phyloP scores from a whole-genome alignment of 2,797 vertebrate species.

The Helicolenus hilgendorfi region DNA sequence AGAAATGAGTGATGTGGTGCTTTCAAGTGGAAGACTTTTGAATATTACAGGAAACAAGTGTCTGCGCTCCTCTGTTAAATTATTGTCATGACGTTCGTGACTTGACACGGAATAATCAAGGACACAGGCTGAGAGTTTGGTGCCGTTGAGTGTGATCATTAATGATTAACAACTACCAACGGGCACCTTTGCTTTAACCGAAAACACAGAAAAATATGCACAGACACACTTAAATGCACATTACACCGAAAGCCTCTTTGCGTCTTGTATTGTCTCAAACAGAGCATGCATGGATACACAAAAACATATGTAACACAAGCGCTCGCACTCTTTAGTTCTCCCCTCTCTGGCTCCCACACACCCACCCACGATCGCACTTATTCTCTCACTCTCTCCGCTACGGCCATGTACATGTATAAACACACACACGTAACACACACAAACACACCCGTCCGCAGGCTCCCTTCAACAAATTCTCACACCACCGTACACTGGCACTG shows the following conservation, averaged over 20 bases:
- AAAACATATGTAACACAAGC: conserved; percentile 68
- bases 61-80: background rate
- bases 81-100: conserved; percentile 1
- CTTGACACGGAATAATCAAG: conserved; percentile 49
- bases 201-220: conserved; percentile 23
- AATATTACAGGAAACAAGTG: background rate
- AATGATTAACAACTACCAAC: conserved; percentile 64
- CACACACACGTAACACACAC: conserved; percentile 22
- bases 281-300: conserved; percentile 50
- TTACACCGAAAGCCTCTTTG: conserved; percentile 77
- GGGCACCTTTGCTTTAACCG: conserved; percentile 31
- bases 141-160: conserved; percentile 32
- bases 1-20: background rate
- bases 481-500: conserved; percentile 37
- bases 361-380: conserved; percentile 22
- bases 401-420: background rate
- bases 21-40: background rate
- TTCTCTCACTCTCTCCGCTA: background rate
- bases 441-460: conserved; percentile 8
- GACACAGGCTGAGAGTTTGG: conserved; percentile 19
- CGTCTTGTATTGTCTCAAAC: conserved; percentile 30
- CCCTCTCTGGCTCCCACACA: conserved; percentile 5
- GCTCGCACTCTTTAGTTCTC: background rate
- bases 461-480: conserved; percentile 66
- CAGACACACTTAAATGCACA: conserved; percentile 54